Base-by-base conservation (phyloP, 2,797 vertebrate genomes). In the Serranus cabrilla region DNA sequence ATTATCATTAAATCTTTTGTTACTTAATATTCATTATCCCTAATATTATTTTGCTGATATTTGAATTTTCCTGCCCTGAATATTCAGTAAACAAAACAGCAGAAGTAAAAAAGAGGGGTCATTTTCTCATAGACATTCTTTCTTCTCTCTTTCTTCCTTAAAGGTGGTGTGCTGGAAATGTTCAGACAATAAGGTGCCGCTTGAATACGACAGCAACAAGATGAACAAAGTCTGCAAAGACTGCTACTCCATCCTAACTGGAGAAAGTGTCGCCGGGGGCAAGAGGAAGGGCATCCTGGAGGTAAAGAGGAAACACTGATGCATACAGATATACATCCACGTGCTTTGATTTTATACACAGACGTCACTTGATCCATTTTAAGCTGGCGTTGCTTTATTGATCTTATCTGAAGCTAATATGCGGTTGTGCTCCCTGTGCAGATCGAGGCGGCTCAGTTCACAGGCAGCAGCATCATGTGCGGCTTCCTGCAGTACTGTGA, bases 161-260 rank as follows among this genome's bases (percentile, higher is more conserved):
- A 82, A 99, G 98, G 98, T 99, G 89, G 98, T 99, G 63, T 99
- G 98, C 89, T 98, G 96, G 96, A 99, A 99, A 86, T 99, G 98
- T 89, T 99, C 98, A 0, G 98, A 99, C 89, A 96, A 98, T 71
- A 99, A 99, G 89, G 97, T 93, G 40, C 76, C 92, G 4, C 96
- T 99, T 0, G 96, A 97, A 66, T 99, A 99, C 1, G 98, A 99
- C 11, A 75, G 92, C 25, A 95, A 96, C 81, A 99, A 97, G 81
- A 61, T 94, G 76, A 99, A 96, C 90, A 99, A 99, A 91, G 98
- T 99, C n/a, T 99, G 98, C 83, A 96, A 91, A 82, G 97, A 98
- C 90, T 99, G 98, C 64, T 97, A 89, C 82, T 94, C 91, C 31
- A 96, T 96, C 81, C 94, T 99, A 85, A 96, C 65, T 0, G 98